Conservation (phyloP, 2,113 vertebrate species). For the Antechinus stuartii region DNA sequence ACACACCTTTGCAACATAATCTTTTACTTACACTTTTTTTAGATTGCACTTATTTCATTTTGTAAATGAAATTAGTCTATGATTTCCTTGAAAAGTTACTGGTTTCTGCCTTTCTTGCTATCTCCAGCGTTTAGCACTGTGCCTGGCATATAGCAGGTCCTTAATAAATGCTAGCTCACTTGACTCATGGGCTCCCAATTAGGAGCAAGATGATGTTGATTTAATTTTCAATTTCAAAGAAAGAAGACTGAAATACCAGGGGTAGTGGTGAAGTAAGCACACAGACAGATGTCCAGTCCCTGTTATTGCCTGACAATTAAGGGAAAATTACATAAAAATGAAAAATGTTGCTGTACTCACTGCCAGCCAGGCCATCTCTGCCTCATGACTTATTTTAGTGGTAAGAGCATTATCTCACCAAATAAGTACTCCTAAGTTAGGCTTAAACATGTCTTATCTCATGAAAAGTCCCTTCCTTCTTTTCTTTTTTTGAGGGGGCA, state of each 20-base stretch:
- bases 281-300: background rate
- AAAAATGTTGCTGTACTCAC: background rate
- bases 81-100: no score
- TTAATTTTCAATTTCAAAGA: background rate
- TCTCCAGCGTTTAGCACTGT: no score
- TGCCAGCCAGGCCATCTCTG: background rate
- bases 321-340: background rate
- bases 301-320: background rate
- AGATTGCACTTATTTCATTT: no score
- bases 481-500: background rate
- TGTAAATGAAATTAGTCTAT: no score
- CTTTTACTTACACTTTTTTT: no score
- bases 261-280: background rate
- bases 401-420: background rate
- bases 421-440: background rate
- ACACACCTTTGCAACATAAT: no score
- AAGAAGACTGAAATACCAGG: background rate
- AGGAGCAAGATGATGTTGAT: background rate
- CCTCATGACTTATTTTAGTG: background rate
- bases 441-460: background rate
- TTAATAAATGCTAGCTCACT: background rate
- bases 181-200: background rate
- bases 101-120: no score
- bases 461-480: background rate
- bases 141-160: no score